These are phyloP conservation scores for Aphelocoma californica DNA, from an alignment of 2,797 vertebrate species.

Conservation along the genomic window DNA sequence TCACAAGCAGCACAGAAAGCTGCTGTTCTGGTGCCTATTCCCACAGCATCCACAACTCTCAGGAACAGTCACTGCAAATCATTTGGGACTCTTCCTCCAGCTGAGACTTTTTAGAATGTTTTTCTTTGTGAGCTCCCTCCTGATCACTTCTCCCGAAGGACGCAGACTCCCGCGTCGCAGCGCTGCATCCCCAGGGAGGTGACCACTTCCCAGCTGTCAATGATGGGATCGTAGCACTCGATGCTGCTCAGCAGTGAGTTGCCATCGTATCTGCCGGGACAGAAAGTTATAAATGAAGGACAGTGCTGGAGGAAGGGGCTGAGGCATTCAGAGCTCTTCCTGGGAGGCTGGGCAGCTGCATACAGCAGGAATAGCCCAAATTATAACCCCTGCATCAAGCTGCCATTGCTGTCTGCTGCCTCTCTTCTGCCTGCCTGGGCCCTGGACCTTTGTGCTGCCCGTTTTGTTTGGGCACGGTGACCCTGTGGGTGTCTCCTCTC, in stretches of 20 bases:
- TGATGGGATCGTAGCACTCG: slow-evolving; percentile 96
- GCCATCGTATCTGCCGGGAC: slow-evolving; percentile 87
- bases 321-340: background rate
- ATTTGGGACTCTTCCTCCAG: slow-evolving; percentile 21
- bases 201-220: slow-evolving; percentile 98
- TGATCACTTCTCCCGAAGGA: slow-evolving; percentile 93
- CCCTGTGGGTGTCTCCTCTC: background rate
- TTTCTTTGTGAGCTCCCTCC: background rate
- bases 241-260: slow-evolving; percentile 98
- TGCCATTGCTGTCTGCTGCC: background rate
- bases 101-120: background rate
- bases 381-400: background rate
- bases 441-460: background rate
- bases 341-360: background rate
- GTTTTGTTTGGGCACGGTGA: fast-evolving
- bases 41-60: slow-evolving; percentile 56
- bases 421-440: background rate
- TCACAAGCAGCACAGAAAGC: slow-evolving; percentile 62
- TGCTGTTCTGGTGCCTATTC: slow-evolving; percentile 39
- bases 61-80: slow-evolving; percentile 75
- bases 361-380: background rate
- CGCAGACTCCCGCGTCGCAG: slow-evolving; percentile 96
- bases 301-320: background rate
- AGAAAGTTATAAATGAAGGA: slow-evolving; percentile 4
- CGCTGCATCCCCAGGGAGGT: slow-evolving; percentile 99